A percentile compares a stretch with the other conserved stretches of the same genome.
Conservation (phyloP, 2,113 vertebrate species). For the Numida meleagris region DNA sequence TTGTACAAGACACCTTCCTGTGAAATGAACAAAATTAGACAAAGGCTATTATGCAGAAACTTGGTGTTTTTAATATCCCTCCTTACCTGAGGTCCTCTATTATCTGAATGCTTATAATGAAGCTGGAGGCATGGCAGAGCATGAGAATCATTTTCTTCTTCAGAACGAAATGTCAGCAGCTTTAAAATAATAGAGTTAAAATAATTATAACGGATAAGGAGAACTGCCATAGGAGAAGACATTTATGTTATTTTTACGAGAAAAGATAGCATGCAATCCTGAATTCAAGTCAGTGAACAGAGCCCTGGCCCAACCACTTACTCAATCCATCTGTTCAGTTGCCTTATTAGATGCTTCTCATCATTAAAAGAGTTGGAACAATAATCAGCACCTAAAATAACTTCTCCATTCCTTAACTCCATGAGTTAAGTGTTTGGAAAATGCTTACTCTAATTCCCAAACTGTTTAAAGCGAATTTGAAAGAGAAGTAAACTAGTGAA, state of each 20-base stretch:
- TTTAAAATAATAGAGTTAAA: slow-evolving; percentile 64
- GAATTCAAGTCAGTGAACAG: background rate
- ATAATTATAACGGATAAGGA: background rate
- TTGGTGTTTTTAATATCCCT: background rate
- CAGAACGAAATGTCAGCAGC: slow-evolving; percentile 89
- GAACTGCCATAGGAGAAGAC: background rate
- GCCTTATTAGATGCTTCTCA: background rate
- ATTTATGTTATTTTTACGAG: background rate
- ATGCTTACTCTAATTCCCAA: background rate
- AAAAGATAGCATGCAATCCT: background rate
- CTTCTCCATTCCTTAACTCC: background rate
- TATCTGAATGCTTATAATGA: slow-evolving; percentile 92
- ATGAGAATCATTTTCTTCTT: slow-evolving; percentile 70
- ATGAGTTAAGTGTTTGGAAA: background rate
- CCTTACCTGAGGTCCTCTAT: slow-evolving; percentile 92
- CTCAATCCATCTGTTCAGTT: background rate
- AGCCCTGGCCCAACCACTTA: background rate
- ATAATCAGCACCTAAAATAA: background rate
- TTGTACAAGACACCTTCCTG: background rate
- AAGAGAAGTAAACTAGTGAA: background rate
- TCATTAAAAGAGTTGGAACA: background rate
- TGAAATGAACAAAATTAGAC: background rate
- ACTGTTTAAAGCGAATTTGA: background rate
- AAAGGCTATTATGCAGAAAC: background rate
- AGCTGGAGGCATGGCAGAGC: slow-evolving; percentile 88